Conservation (phyloP, 1,140 invertebrate genomes). For the Tetramorium alpestre region DNA sequence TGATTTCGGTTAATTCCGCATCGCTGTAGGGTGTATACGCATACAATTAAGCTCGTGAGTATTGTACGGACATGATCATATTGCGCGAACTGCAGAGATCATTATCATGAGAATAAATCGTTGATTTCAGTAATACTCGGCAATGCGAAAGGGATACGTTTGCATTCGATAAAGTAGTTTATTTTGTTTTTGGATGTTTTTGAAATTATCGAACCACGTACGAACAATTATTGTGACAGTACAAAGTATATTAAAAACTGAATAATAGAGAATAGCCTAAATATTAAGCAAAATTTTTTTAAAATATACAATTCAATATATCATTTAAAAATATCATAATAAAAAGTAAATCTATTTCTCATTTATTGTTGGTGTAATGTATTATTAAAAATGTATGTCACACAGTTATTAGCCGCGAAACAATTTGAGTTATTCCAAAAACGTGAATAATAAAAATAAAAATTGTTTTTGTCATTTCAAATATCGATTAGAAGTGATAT, state of each 20-base stretch:
- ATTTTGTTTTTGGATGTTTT: not conserved
- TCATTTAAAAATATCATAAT: not conserved
- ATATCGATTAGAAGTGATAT: not conserved
- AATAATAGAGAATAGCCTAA: not conserved
- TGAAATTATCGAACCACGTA: not conserved
- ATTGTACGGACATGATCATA: conserved; percentile 45
- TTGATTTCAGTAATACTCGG: conserved; percentile 49
- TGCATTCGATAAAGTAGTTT: conserved; percentile 2
- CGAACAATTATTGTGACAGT: not conserved
- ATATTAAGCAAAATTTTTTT: not conserved
- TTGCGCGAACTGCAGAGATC: conserved; percentile 48
- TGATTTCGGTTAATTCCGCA: conserved; percentile 48
- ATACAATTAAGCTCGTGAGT: not conserved
- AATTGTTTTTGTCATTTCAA: conserved; percentile 6
- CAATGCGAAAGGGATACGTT: not conserved
- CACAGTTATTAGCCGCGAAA: not conserved
- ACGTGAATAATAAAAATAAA: not conserved
- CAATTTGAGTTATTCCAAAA: not conserved
- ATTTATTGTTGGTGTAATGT: not conserved
- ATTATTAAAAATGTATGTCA: not conserved
- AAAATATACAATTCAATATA: conserved; percentile 17
- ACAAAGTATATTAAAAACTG: not conserved
- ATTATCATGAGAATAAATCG: conserved; percentile 69
- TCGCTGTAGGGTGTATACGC: not conserved
- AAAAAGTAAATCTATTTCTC: not conserved